These are phyloP conservation scores for Melangyna quadrimaculata DNA, from an alignment of 2,888 invertebrate species.

Conservation along the genomic window DNA sequence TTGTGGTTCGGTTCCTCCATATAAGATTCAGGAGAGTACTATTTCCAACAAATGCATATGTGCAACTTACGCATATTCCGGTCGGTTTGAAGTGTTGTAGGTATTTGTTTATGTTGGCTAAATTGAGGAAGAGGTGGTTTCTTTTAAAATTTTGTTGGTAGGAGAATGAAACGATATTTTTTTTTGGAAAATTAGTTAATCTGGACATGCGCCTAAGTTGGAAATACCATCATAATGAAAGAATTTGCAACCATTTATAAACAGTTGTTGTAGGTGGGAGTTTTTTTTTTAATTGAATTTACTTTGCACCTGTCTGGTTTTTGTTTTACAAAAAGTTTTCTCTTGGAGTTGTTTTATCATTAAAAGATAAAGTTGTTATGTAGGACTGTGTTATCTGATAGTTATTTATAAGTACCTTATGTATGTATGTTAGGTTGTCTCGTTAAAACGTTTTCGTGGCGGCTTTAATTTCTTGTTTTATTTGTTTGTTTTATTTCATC, in stretches of 20 bases:
- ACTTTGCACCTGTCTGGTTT: not conserved
- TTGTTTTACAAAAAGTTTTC: not conserved
- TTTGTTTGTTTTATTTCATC: not conserved
- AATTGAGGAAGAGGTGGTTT: not conserved
- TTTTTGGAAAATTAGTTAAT: not conserved
- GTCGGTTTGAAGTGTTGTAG: not conserved
- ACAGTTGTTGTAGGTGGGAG: not conserved
- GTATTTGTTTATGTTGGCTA: not conserved
- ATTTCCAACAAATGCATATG: conserved; percentile 4
- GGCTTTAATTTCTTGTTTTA: not conserved
- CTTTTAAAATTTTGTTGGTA: not conserved
- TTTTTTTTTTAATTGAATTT: not conserved
- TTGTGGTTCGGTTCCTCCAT: not conserved
- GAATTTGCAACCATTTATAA: not conserved
- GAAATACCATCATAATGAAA: not conserved
- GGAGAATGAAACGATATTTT: not conserved
- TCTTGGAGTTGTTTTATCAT: not conserved
- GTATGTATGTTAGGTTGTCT: not conserved
- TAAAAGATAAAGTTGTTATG: not conserved
- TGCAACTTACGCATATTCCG: conserved; percentile 21
- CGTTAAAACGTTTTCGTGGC: not conserved
- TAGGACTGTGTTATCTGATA: not conserved
- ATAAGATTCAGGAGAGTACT: not conserved
- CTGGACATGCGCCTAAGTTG: conserved; percentile 2
- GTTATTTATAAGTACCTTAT: not conserved